Evolutionary conservation across 2,888 invertebrate species (phyloP).

Genomic region (Leptopterna dolabrata): DNA sequence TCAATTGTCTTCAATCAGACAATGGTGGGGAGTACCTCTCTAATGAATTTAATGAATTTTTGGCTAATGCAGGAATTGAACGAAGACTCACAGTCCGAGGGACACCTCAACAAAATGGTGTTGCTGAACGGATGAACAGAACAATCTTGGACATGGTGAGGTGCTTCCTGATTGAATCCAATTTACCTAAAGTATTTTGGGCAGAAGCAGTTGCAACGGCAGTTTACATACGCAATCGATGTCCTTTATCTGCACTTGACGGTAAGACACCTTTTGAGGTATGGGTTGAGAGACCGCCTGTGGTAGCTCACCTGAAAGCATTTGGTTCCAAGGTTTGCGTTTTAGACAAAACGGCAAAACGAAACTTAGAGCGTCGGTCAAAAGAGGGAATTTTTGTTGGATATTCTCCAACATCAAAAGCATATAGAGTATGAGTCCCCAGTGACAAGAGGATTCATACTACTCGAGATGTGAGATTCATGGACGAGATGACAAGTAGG

Average conservation of each 20-base stretch:
- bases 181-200: slow-evolving; percentile 19
- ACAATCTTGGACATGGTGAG: slow-evolving; percentile 1
- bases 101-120: slow-evolving; percentile 55
- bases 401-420: background rate
- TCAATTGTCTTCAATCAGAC: slow-evolving; percentile 62
- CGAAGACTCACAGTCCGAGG: slow-evolving; percentile 63
- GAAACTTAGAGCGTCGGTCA: background rate
- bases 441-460: background rate
- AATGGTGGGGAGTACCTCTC: slow-evolving; percentile 62
- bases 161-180: background rate
- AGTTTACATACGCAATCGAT: slow-evolving; percentile 4
- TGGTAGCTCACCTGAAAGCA: background rate
- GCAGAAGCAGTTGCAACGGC: slow-evolving; percentile 62
- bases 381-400: background rate
- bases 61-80: slow-evolving; percentile 62
- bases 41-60: slow-evolving; percentile 60
- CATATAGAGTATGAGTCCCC: background rate
- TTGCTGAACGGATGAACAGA: background rate
- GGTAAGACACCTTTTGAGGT: slow-evolving; percentile 19
- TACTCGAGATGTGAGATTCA: background rate
- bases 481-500: background rate
- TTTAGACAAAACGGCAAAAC: background rate
- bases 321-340: background rate
- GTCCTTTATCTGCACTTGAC: background rate
- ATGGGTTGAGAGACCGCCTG: background rate